Percentiles rank a stretch among this genome's conserved stretches.
These are phyloP conservation scores for Pterocles burchelli DNA, from an alignment of 2,113 vertebrate genomes.

Conservation along the genomic window DNA sequence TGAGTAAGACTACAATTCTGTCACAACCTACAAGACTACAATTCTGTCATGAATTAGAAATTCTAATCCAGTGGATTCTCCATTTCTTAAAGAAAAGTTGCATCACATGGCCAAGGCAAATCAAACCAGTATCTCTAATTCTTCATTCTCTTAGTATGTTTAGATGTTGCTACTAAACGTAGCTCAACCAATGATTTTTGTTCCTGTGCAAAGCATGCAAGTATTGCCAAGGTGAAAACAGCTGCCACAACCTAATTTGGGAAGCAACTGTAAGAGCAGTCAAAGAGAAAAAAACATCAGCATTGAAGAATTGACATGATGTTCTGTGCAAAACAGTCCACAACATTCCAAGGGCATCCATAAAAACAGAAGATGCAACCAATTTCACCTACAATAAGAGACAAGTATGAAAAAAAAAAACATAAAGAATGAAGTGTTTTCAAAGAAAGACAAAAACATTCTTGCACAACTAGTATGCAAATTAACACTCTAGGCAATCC, in stretches of 20 bases:
- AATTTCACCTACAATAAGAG: neutral
- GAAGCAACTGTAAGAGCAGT: neutral
- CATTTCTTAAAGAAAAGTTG: neutral
- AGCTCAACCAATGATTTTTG: neutral
- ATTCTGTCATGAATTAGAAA: neutral
- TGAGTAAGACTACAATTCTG: neutral
- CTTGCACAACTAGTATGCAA: neutral
- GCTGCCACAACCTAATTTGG: neutral
- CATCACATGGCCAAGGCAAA: neutral
- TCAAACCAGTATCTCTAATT: neutral
- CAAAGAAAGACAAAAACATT: neutral
- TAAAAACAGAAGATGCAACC: neutral
- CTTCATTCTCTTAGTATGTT: neutral
- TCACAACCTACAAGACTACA: neutral
- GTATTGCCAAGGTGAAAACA: neutral
- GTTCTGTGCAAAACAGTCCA: neutral
- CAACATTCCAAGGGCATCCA: neutral
- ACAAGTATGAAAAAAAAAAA: neutral
- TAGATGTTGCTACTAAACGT: neutral
- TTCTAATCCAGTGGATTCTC: neutral
- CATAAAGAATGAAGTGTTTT: neutral
- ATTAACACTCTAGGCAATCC: neutral
- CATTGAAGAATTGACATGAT: neutral
- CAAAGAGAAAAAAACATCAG: neutral
- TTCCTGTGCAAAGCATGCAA: neutral